phyloP scores from a whole-genome alignment of 2,797 vertebrate genomes.

The Chelon auratus region DNA sequence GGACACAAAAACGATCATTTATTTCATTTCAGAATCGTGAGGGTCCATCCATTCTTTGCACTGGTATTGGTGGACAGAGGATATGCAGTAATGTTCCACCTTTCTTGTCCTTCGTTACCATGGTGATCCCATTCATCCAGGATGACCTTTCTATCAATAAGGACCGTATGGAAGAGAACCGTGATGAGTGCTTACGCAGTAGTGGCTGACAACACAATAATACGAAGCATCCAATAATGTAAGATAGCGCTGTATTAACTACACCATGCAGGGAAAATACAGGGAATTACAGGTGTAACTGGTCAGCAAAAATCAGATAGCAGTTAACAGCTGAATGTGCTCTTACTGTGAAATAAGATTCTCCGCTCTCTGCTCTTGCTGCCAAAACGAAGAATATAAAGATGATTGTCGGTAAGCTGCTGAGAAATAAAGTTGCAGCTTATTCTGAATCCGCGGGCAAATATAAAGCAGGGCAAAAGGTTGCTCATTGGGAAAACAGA shows the following conservation, averaged over 20 bases:
- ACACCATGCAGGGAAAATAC: neutral
- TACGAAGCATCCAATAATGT: constrained; percentile 18
- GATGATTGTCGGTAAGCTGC: constrained; percentile 1
- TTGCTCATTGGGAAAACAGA: constrained; percentile 20
- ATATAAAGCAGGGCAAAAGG: constrained; percentile 27
- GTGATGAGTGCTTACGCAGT: constrained; percentile 58
- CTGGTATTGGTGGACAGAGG: constrained; percentile 16
- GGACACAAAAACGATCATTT: constrained; percentile 19
- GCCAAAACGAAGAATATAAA: constrained; percentile 12
- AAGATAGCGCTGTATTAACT: neutral
- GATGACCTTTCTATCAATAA: constrained; percentile 79
- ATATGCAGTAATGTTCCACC: constrained; percentile 44
- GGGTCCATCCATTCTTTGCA: constrained; percentile 41
- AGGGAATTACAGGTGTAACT: neutral
- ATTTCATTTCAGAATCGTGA: constrained; percentile 39
- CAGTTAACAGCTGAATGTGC: neutral
- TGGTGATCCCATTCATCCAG: constrained; percentile 70
- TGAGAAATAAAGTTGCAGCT: neutral
- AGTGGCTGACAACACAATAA: constrained; percentile 65
- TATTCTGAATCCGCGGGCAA: constrained; percentile 17
- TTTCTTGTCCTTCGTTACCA: constrained; percentile 63
- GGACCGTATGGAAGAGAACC: constrained; percentile 49
- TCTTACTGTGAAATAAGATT: neutral
- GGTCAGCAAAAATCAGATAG: neutral
- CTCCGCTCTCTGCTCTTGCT: neutral